Evolutionary conservation across 2,888 invertebrate species (phyloP).

Genomic region (Nomada goodeniana): DNA sequence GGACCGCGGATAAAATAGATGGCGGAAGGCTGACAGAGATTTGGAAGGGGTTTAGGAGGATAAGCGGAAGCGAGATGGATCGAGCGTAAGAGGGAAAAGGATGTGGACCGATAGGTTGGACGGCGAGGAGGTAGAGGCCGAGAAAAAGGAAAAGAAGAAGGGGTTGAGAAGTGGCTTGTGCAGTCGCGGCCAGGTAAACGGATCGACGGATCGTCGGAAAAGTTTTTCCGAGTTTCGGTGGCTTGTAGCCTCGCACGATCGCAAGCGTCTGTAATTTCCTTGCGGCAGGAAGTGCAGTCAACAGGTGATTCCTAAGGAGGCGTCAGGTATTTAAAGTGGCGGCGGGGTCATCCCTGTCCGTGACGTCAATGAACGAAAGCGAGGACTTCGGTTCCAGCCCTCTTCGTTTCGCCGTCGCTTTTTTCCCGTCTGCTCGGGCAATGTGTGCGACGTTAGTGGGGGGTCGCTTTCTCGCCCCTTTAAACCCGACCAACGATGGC

Average conservation of each 20-base stretch:
- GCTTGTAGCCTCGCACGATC: constrained; percentile 45
- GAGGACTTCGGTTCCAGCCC: neutral
- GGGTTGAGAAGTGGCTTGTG: constrained; percentile 39
- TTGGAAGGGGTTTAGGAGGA: neutral
- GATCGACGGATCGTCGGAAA: constrained; percentile 66
- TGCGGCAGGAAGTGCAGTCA: constrained; percentile 69
- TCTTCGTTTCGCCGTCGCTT: neutral
- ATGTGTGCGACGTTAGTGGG: constrained; percentile 20
- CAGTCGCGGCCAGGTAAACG: constrained; percentile 55
- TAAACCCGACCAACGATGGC: too few relatives aligned
- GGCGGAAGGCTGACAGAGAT: neutral
- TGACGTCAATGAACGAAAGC: constrained; percentile 37
- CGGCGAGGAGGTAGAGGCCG: neutral
- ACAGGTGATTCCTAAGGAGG: constrained; percentile 71
- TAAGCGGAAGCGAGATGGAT: neutral
- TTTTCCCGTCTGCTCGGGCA: too few relatives aligned
- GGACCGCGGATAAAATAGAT: constrained; percentile 25
- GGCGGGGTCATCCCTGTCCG: constrained; percentile 53
- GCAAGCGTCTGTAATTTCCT: constrained; percentile 67
- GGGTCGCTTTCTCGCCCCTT: too few relatives aligned
- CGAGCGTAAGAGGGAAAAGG: neutral
- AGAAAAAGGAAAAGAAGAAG: neutral
- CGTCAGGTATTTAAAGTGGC: constrained; percentile 59
- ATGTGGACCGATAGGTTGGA: neutral
- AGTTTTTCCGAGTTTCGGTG: constrained; percentile 55